phyloP scores from a whole-genome alignment of 2,113 vertebrate genomes.

The Typhlomys cinereus region DNA sequence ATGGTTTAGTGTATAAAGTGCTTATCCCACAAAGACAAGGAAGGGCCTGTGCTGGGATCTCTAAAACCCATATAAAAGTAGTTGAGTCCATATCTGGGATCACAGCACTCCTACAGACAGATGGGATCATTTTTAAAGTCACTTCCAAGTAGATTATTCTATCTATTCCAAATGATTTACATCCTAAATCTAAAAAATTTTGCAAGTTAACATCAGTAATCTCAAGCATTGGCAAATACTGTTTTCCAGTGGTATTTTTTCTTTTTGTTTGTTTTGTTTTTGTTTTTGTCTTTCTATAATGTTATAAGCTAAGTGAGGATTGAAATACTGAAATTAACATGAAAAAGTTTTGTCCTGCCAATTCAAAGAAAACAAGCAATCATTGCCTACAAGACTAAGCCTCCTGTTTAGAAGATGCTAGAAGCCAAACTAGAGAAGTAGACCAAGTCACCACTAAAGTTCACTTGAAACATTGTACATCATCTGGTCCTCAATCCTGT shows the following conservation, averaged over 20 bases:
- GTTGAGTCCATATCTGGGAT: no score
- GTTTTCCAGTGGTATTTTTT: background rate
- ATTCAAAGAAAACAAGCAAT: background rate
- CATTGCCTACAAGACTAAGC: background rate
- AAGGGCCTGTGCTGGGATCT: no score
- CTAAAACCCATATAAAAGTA: no score
- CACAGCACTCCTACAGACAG: no score
- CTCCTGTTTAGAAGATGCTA: background rate
- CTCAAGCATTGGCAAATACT: background rate
- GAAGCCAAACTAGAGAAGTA: slow-evolving; percentile 8
- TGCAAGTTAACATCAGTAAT: background rate
- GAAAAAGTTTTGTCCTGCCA: background rate
- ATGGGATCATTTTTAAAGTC: background rate
- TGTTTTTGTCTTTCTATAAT: background rate
- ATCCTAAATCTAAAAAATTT: background rate
- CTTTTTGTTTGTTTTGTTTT: background rate
- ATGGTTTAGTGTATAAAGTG: no score
- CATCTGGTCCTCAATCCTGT: background rate
- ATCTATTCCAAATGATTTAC: background rate
- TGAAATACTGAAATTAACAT: background rate
- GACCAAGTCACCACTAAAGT: background rate
- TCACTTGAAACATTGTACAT: background rate
- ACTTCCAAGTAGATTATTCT: background rate
- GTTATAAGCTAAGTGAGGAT: background rate
- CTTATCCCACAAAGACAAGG: no score